A percentile compares a stretch with the other conserved stretches of the same genome.
phyloP scores from a whole-genome alignment of 2,113 vertebrate genomes.

The Poeciliopsis retropinna region DNA sequence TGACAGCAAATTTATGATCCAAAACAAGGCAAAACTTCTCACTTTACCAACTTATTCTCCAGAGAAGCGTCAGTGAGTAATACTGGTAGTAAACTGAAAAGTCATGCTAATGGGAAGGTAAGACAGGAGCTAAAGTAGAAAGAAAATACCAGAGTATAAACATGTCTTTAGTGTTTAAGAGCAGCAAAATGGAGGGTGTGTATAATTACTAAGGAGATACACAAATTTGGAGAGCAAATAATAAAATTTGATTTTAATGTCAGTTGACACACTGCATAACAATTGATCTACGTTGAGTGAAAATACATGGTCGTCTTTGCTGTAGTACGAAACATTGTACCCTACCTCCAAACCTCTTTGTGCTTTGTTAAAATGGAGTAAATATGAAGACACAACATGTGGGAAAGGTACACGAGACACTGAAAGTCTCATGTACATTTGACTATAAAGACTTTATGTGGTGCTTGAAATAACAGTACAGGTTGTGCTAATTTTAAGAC shows the following conservation, averaged over 20 bases:
- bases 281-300: background rate
- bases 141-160: conserved; percentile 6
- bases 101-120: background rate
- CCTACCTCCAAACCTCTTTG: background rate
- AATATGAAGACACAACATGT: background rate
- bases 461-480: background rate
- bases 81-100: conserved; percentile 5
- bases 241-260: background rate
- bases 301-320: background rate
- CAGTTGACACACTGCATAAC: background rate
- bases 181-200: background rate
- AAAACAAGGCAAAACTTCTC: conserved; percentile 37
- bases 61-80: conserved; percentile 18
- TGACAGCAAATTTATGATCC: conserved; percentile 21
- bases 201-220: background rate
- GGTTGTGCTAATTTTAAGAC: background rate
- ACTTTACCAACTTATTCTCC: conserved; percentile 37
- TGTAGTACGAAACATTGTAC: background rate
- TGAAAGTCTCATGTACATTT: no score
- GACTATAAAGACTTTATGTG: background rate
- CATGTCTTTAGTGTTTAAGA: background rate
- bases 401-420: no score
- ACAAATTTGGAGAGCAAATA: no score
- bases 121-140: conserved; percentile 1
- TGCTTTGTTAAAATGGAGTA: background rate